Evolutionary conservation across 1,140 invertebrate species (phyloP), one percentile per base, ranked within the genome.

Genomic region (Bradynema listronoti): DNA sequence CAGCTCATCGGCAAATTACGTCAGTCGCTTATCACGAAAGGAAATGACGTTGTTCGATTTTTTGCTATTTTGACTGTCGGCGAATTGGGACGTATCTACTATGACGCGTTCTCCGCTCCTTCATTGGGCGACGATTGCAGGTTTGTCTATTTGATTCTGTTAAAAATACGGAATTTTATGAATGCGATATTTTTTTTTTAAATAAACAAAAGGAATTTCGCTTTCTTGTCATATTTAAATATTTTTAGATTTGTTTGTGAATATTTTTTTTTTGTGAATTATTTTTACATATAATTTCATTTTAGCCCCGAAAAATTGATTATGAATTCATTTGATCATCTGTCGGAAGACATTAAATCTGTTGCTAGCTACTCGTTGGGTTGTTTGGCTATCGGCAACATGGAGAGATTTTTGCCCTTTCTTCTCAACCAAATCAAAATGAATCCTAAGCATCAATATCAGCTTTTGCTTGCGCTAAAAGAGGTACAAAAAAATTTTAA

Each of bases 281-380:
- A n/a, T n/a, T n/a, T n/a, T n/a, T n/a, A n/a, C n/a, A n/a, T n/a
- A n/a, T n/a, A n/a, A n/a, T n/a, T n/a, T n/a, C n/a, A 39, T 14
- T 68, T 50, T 30, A 69, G 69, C n/a, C 60, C 69, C 1, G 69
- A 63, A 34, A 42, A 58, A 19, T 41, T 66, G 22, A 69, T 72
- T 33, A 56, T 69, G 7, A 53, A 66, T 9, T 54, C 54, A 22
- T 72, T 85, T 71, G 79, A 79, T 27, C 84, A 83, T n/a, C 77
- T 78, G 22, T 81, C 80, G 70, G 84, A 85, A 68, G 84, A 85
- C 65, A 81, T 85, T 0, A 97, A 97, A 81, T 90, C 90, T 0
- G 91, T 92, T 9, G 92, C 93, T 2, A 93, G 91, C 61, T 94
- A 95, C 81, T 90, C 92, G 11, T 82, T 97, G 25, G 92, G 92